Evolutionary conservation across 2,113 vertebrate genomes (phyloP).

Genomic region (Carassius auratus): DNA sequence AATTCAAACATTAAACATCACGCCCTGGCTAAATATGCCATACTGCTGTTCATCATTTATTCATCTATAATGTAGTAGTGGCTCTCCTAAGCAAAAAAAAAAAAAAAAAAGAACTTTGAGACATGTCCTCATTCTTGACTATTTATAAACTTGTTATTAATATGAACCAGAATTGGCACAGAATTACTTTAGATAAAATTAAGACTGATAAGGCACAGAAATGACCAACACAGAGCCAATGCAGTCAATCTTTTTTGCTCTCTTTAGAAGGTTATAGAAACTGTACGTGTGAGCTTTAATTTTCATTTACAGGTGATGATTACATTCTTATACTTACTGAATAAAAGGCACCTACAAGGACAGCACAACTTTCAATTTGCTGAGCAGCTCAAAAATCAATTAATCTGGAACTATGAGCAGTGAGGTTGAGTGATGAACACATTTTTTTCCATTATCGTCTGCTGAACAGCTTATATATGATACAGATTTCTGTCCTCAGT

Average conservation of each 20-base stretch:
- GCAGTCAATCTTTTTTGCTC: neutral
- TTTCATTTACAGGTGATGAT: neutral
- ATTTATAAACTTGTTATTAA: conserved; percentile 39
- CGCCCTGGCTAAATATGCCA: neutral
- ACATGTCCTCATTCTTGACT: conserved; percentile 38
- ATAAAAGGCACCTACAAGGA: neutral
- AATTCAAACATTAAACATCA: neutral
- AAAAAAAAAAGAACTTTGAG: neutral
- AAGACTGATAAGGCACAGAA: neutral
- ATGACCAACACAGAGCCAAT: neutral
- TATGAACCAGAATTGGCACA: conserved; percentile 18
- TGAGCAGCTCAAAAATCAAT: neutral
- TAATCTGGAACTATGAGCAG: neutral
- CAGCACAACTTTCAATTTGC: neutral
- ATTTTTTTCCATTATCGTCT: neutral
- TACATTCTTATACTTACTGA: neutral
- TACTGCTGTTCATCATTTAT: neutral
- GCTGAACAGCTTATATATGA: neutral
- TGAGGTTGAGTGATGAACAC: neutral
- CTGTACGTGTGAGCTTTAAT: neutral
- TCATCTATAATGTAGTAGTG: conserved; percentile 7
- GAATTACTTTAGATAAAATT: conserved; percentile 27
- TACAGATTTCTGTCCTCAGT: neutral
- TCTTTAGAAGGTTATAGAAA: neutral
- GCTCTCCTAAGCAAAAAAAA: conserved; percentile 15